Evolutionary conservation across 1,140 invertebrate species (phyloP), one percentile per base, ranked within the genome.

Genomic region (Neodiprion fabricii): DNA sequence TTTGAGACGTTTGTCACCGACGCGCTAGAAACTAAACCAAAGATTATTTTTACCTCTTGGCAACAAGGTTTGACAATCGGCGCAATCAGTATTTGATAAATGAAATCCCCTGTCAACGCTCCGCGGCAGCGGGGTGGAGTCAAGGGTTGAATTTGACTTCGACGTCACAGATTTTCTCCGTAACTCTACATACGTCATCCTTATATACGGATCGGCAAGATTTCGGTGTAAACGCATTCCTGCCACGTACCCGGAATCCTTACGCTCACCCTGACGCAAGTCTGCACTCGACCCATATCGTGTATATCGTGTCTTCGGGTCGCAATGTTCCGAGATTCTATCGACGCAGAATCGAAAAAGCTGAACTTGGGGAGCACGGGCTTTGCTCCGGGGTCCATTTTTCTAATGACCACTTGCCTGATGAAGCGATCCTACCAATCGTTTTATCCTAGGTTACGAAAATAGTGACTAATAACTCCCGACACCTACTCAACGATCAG

Each of bases 11-110:
- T 40, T 40, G 28, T 40, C 28, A 40, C 28, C 28, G 28, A 40
- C 28, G 28, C 28, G 28, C 28, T 40, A 40, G 28, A 40, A 40
- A 40, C 28, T 40, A 5, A 61, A 61, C 53, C n/a, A 61, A 40
- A 7, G n/a, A 61, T 12, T 61, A 61, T 61, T 61, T 61, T 61
- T 61, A 17, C n/a, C 53, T 61, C 53, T 61, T 61, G 53, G 53
- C 53, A 61, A 61, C 5, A 17, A 4, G 11, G 53, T 61, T 61
- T 17, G 53, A 61, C 53, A 61, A 61, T 61, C 53, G 53, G 11
- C n/a, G 53, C 53, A 61, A 61, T 61, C 53, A 61, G 11, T 61
- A 61, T 61, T 61, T 61, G 53, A 61, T 61, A 61, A 61, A 61
- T 61, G 53, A 61, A 61, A 61, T 17, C 53, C 53, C 53, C 53